Base-by-base conservation (phyloP, 30 jellyfish, hydroid and myxozoan species). In the Rhopilema esculentum region DNA sequence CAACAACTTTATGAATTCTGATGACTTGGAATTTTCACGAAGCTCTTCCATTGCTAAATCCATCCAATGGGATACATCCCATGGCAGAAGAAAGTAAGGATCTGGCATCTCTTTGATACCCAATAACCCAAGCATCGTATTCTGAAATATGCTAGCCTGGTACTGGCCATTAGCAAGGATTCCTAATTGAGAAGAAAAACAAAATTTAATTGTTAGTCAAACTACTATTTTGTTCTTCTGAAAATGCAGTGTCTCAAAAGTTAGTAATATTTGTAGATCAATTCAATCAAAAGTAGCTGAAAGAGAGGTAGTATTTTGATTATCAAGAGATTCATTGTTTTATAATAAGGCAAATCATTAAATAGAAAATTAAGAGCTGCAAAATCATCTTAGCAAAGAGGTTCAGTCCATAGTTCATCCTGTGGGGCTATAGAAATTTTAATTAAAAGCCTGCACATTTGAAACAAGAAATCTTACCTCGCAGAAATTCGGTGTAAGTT, bases 61-160 rank as follows among this genome's bases (percentile, higher is more conserved):
- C 86, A 75, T 32, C 86, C 86, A 75, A 25, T 75, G 86, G 49
- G 86, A 75, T 12, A 27, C 86, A 49, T 75, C 86, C 86, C 86
- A 75, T 8, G 86, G 76, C 7, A 49, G 20, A n/a, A 29, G 25
- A 25, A 75, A 32, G 25, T 24, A 75, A 12, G 86, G 76, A 25
- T 32, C 76, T 18, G 75, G 23, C 69, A 20, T 19, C 12, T 71
- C 82, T n/a, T 27, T 69, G 23, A 27, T 66, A 18, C 23, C 27
- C 76, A 66, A 17, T 16, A 16, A 23, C 27, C 23, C 76, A 0
- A 0, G 27, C 23, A 66, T n/a, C 22, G 26, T 8, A 9, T 24
- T 16, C 16, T 66, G 77, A 66, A 20, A 66, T 16, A 27, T 16
- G 24, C 29, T 20, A 12, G 77, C 77, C n/a, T 66, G 77, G 77